Percentiles rank a stretch among this genome's conserved stretches.
Evolutionary conservation across 2,888 invertebrate species (phyloP).

Genomic region (Volucella inflata): DNA sequence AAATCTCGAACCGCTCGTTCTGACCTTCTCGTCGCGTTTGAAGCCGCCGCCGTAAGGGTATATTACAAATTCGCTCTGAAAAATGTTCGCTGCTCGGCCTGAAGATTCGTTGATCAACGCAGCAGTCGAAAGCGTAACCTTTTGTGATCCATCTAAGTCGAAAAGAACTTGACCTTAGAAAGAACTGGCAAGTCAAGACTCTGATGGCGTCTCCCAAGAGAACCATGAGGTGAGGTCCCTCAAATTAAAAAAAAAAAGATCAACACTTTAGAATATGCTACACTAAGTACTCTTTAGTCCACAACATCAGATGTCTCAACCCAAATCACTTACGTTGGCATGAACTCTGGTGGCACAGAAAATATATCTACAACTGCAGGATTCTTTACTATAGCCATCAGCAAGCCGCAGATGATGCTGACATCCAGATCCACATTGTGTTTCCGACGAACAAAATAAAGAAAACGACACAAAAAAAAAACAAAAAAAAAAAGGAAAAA

Average conservation of each 20-base stretch:
- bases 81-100: too few species aligned
- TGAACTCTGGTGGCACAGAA: slow-evolving; percentile 57
- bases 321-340: slow-evolving; percentile 73
- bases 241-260: too few species aligned
- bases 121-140: too few species aligned
- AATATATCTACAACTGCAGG: slow-evolving; percentile 73
- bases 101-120: too few species aligned
- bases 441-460: slow-evolving; percentile 71
- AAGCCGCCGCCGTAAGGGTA: too few species aligned
- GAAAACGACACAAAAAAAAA: neutral
- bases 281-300: slow-evolving; percentile 9
- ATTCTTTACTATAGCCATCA: slow-evolving; percentile 76
- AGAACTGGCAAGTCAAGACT: neutral
- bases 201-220: neutral
- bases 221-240: too few species aligned
- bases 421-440: slow-evolving; percentile 76
- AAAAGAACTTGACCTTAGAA: too few species aligned
- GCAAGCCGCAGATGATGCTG: slow-evolving; percentile 77
- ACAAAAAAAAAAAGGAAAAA: slow-evolving; percentile 23
- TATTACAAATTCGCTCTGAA: too few species aligned
- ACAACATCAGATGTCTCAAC: slow-evolving; percentile 63
- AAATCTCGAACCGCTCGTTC: too few species aligned
- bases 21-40: too few species aligned
- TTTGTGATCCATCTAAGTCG: too few species aligned
- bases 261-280: slow-evolving; percentile 54